Percentiles rank a stretch among this genome's conserved stretches.
These are phyloP conservation scores for Fulica atra DNA, from an alignment of 2,113 vertebrate species.

Conservation along the genomic window DNA sequence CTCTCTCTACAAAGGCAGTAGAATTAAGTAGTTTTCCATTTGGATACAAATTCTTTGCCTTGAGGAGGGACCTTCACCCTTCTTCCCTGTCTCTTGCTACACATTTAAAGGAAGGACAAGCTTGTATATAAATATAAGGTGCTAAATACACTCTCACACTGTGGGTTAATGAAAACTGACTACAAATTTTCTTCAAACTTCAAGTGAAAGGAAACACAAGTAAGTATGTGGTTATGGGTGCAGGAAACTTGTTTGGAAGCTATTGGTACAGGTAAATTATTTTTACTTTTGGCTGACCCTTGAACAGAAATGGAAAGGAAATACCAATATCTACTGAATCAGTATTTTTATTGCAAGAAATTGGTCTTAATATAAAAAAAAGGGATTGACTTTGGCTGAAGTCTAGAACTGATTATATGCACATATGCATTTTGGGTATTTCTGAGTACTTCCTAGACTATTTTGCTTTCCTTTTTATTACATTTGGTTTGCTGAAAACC, in stretches of 20 bases:
- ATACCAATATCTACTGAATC: constrained; percentile 44
- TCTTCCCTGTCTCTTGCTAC: neutral
- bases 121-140: neutral
- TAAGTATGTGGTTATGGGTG: constrained; percentile 13
- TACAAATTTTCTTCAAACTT: neutral
- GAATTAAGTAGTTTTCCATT: constrained; percentile 38
- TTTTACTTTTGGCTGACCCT: constrained; percentile 66
- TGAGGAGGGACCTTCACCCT: neutral
- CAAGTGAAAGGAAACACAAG: constrained; percentile 21
- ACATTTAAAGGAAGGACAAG: neutral
- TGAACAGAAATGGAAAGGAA: constrained; percentile 51
- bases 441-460: constrained; percentile 1
- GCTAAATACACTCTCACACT: neutral
- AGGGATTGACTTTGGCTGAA: constrained; percentile 53
- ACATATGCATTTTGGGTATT: constrained; percentile 11
- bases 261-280: constrained; percentile 44
- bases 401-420: neutral
- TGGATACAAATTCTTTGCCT: neutral
- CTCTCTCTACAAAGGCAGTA: neutral
- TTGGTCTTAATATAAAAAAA: constrained; percentile 16
- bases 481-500: constrained; percentile 8
- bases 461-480: neutral
- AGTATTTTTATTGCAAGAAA: constrained; percentile 56
- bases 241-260: constrained; percentile 47
- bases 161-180: constrained; percentile 6